Conservation (phyloP, 2,113 vertebrate genomes). For the Podarcis muralis region DNA sequence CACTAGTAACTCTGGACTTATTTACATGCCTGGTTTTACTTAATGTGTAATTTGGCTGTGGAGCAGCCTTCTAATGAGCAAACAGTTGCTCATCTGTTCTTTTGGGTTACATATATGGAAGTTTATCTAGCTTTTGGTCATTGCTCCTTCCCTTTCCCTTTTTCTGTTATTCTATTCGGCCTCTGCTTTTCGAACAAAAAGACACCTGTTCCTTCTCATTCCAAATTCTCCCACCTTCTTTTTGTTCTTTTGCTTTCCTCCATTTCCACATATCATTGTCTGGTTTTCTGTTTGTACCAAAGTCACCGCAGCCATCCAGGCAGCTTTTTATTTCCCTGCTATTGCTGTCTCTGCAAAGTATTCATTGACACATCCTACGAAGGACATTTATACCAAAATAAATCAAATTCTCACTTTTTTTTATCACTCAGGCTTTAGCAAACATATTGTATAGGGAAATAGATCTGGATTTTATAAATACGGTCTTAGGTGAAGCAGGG, state of each 20-base stretch:
- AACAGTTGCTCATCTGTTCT: background rate
- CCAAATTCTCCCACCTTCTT: background rate
- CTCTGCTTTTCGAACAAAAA: background rate
- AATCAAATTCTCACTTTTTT: constrained; percentile 41
- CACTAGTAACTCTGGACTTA: background rate
- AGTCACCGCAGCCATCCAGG: constrained; percentile 6
- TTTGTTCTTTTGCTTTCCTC: background rate
- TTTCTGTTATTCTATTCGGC: background rate
- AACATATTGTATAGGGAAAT: background rate
- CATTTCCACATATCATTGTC: background rate
- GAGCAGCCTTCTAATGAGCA: background rate
- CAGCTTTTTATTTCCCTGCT: constrained; percentile 26
- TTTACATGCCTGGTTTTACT: background rate
- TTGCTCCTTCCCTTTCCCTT: background rate
- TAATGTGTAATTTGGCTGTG: too few relatives aligned
- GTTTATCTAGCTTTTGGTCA: background rate
- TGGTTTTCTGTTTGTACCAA: constrained; percentile 21
- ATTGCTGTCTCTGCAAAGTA: constrained; percentile 11
- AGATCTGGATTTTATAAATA: constrained; percentile 35
- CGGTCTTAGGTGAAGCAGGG: constrained; percentile 9
- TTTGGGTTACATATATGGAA: background rate
- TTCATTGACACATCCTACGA: constrained; percentile 22
- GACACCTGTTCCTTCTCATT: background rate
- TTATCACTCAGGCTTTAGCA: constrained; percentile 1
- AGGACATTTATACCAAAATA: constrained; percentile 42